These are phyloP conservation scores for Clarias magur DNA, from an alignment of 2,113 vertebrate species.

Conservation along the genomic window DNA sequence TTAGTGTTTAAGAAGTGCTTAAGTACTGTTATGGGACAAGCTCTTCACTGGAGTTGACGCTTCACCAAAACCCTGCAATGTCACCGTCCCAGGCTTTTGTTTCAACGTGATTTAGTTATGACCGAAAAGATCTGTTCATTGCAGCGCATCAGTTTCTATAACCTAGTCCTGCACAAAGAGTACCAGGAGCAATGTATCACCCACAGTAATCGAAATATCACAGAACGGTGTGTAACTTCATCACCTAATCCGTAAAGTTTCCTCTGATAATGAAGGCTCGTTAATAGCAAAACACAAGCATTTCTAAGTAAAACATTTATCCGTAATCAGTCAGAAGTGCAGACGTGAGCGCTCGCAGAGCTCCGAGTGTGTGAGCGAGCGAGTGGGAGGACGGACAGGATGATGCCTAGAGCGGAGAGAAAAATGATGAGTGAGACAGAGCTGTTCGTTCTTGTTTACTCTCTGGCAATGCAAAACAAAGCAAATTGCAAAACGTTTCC, in stretches of 20 bases:
- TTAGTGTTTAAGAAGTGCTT: neutral
- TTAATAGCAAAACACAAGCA: neutral
- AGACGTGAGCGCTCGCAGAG: neutral
- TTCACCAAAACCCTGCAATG: neutral
- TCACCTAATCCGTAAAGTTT: too few species aligned
- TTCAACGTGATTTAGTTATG: neutral
- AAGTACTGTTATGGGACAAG: neutral
- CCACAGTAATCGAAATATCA: neutral
- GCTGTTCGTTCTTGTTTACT: conserved; percentile 1
- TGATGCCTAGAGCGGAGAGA: neutral
- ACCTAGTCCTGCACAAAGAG: neutral
- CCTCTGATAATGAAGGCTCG: neutral
- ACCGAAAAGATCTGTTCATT: neutral
- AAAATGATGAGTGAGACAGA: neutral
- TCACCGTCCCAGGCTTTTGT: neutral
- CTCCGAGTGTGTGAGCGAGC: neutral
- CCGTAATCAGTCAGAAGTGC: neutral
- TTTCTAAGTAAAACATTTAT: neutral
- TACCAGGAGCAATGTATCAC: neutral
- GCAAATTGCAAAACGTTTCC: neutral
- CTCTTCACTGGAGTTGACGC: neutral
- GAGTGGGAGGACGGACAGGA: neutral
- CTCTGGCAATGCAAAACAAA: neutral
- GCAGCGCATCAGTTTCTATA: neutral
- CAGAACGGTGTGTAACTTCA: neutral